Percentiles rank a stretch among this genome's conserved stretches.
Evolutionary conservation across 1,140 invertebrate genomes (phyloP).

Genomic region (Araneus ventricosus): DNA sequence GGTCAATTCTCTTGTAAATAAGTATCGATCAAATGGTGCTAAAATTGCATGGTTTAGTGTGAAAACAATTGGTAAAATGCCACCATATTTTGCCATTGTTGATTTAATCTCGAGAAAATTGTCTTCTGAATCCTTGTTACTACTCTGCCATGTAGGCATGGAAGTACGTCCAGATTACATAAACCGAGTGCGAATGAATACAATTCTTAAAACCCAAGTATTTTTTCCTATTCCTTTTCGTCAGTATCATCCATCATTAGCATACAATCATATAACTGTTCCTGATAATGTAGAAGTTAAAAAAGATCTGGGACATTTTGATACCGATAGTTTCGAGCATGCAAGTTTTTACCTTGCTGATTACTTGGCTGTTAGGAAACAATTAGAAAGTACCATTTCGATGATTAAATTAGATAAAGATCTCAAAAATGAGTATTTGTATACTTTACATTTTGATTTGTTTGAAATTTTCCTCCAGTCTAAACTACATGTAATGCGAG

Average conservation of each 20-base stretch:
- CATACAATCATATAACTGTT: conserved; percentile 81
- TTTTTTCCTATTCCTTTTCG: conserved; percentile 90
- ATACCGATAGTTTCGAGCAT: conserved; percentile 86
- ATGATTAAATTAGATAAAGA: conserved; percentile 85
- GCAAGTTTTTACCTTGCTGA: conserved; percentile 91
- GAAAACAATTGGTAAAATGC: conserved; percentile 78
- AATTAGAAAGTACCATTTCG: conserved; percentile 83
- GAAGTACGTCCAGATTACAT: conserved; percentile 89
- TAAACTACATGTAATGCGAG: conserved; percentile 86
- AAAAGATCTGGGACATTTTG: conserved; percentile 90
- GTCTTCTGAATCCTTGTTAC: conserved; percentile 85
- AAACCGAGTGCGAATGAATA: conserved; percentile 91
- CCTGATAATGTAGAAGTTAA: conserved; percentile 86
- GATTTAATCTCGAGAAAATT: conserved; percentile 88
- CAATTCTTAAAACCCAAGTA: conserved; percentile 88
- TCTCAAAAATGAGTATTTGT: conserved; percentile 80
- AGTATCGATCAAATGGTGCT: conserved; percentile 85
- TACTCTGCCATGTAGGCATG: conserved; percentile 85
- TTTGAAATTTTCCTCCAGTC: conserved; percentile 85
- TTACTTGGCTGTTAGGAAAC: conserved; percentile 86
- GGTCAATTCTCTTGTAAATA: conserved; percentile 84
- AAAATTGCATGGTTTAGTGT: conserved; percentile 86
- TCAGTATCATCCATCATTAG: conserved; percentile 80
- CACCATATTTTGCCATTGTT: conserved; percentile 84
- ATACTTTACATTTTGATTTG: conserved; percentile 79